These are phyloP conservation scores for Chaenogobius annularis DNA, from an alignment of 2,113 vertebrate genomes.

Conservation along the genomic window DNA sequence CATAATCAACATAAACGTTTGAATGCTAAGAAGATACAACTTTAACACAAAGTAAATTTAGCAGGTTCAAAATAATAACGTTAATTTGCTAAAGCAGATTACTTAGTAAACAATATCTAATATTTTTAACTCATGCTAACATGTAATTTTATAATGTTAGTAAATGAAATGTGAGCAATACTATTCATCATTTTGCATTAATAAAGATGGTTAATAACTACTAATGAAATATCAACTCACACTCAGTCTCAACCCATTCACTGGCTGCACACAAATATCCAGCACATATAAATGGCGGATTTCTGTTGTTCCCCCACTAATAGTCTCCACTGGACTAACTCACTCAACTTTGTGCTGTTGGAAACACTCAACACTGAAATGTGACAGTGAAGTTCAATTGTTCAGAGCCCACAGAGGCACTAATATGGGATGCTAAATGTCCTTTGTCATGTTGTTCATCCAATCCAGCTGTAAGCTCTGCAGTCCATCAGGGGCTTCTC, in stretches of 20 bases:
- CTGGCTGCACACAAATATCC: background rate
- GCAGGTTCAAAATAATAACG: too few species aligned
- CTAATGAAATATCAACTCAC: background rate
- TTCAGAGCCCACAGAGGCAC: background rate
- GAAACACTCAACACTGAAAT: background rate
- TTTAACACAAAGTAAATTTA: too few species aligned
- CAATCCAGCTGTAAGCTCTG: slow-evolving; percentile 70
- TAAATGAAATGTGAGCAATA: too few species aligned
- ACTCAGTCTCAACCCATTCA: background rate
- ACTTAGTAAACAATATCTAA: background rate
- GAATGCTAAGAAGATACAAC: background rate
- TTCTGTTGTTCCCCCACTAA: background rate
- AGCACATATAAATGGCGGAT: background rate
- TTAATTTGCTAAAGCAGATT: background rate
- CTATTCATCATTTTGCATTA: too few species aligned
- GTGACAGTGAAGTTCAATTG: background rate
- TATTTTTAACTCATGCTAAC: background rate
- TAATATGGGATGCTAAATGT: background rate
- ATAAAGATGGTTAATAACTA: background rate
- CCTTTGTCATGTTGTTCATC: slow-evolving; percentile 31
- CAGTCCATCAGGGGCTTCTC: slow-evolving; percentile 54
- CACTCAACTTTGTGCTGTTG: background rate
- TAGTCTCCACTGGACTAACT: background rate
- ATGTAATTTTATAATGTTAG: too few species aligned
- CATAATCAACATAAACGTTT: background rate